These are phyloP conservation scores for Leucosticte australis DNA, from an alignment of 2,113 vertebrate genomes.

Conservation along the genomic window DNA sequence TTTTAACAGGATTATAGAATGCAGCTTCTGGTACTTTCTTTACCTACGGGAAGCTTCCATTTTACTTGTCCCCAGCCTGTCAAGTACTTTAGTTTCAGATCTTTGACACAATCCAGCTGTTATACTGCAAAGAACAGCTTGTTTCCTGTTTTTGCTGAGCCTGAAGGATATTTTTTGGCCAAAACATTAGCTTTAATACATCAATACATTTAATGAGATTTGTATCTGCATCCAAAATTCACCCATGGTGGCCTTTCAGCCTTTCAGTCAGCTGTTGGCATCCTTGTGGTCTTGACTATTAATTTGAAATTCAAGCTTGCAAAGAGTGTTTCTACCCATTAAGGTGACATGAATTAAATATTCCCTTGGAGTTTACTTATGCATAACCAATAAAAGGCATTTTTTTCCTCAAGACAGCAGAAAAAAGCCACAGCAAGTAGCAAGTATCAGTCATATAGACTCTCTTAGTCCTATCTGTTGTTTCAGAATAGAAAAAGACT, in stretches of 20 bases:
- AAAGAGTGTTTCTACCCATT: not conserved
- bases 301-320: conserved; percentile 9
- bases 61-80: not conserved
- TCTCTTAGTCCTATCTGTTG: not conserved
- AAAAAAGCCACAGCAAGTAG: not conserved
- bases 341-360: conserved; percentile 17
- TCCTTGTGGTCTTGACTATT: not conserved
- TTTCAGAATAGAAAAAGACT: not conserved
- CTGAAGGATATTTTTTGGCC: conserved; percentile 10
- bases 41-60: not conserved
- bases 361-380: not conserved
- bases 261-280: conserved; percentile 21
- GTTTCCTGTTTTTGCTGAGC: conserved; percentile 36
- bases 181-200: conserved; percentile 45
- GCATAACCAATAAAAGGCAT: not conserved
- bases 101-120: conserved; percentile 31
- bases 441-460: not conserved
- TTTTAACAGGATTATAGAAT: not conserved
- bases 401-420: not conserved
- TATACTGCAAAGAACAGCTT: conserved; percentile 25
- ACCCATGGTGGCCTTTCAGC: not conserved
- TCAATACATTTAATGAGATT: conserved; percentile 57
- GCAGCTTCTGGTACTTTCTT: not conserved
- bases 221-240: conserved; percentile 47
- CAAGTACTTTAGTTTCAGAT: conserved; percentile 6